Evolutionary conservation across 2,797 vertebrate species (phyloP), one percentile per base, ranked within the genome.

Genomic region (Muraenolepis orangiensis): DNA sequence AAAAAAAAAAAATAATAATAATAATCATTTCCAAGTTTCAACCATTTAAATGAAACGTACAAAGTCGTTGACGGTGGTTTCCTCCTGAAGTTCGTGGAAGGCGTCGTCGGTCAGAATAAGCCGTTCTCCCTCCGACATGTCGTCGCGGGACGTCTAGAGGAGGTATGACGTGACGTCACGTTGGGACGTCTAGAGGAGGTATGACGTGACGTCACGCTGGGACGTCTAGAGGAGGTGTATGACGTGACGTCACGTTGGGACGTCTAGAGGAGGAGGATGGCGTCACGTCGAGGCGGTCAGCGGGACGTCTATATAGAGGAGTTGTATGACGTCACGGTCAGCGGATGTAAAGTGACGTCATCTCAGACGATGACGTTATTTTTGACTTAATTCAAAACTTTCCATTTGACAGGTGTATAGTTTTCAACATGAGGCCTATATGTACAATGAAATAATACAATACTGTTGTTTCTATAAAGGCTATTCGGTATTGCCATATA

Each of bases 61-160:
- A 67, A 80, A 77, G 83, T 90, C 88, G 30, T 72, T 72, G 77
- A 77, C 86, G 18, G 46, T 0, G 2, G 77, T 5, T 10, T 76
- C 87, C 1, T 72, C 69, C 0, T 84, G 82, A 0, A 83, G 82
- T 66, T 75, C 74, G 14, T 80, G 72, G 77, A 86, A 82, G 20
- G 73, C 80, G 0, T 70, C 74, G 30, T 85, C 85, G 14, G 77
- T 0, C 5, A 26, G 28, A 13, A n/a, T n/a, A n/a, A n/a, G 8
- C 6, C 10, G 14, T 0, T 78, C 81, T 71, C 5, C 83, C 70
- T 84, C 87, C 72, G 86, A 78, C 89, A 91, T 89, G 76, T 1
- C 68, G 72, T 16, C 57, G 30, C 23, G 6, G 36, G 68, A 23
- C 20, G 12, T 14, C 38, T 71, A 3, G n/a, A 14, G 26, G 12